Base-by-base conservation (phyloP, 2,797 vertebrate species). In the Oreonectes daqikongensis region DNA sequence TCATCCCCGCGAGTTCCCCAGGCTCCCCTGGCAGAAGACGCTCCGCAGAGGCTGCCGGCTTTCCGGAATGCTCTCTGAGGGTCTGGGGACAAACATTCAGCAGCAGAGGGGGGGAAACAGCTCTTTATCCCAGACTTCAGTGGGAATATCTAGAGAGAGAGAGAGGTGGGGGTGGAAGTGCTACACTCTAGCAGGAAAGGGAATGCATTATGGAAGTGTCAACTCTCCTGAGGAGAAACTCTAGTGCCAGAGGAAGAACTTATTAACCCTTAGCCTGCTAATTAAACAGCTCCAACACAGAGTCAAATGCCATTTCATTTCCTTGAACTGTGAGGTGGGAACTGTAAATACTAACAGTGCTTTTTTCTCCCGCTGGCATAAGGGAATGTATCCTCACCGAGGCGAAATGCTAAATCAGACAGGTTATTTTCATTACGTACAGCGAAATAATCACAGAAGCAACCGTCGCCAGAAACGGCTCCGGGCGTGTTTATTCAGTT, bases 111-210 rank as follows among this genome's bases (percentile, higher is more conserved):
- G 69, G 61, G 63, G 89, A 90, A 90, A 89, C 88, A 90, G 87
- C 88, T 90, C 91, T 92, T 92, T 89, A 93, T 93, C 88, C 87
- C 15, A 69, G 82, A 90, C 92, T 89, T 93, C 92, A 92, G 89
- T 92, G 69, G 89, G 92, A 93, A 92, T 92, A 90, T 90, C 88
- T 86, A 90, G 61, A 79, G 55, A 79, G 46, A 48, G 72, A 77
- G 0, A 30, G 38, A 32, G 20, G 79, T 63, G 83, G 48, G 79
- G 35, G 83, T 59, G 77, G 84, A 83, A 84, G 64, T 67, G 76
- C 69, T 79, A 50, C 72, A 81, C 60, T 76, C 71, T 78, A 81
- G 70, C 72, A 84, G 83, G 69, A 86, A 86, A 86, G 81, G 83
- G 85, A 87, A 87, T 87, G 85, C 80, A 86, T 87, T 87, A 85